phyloP scores from a whole-genome alignment of 2,113 vertebrate genomes.

The Nothoprocta pentlandii region DNA sequence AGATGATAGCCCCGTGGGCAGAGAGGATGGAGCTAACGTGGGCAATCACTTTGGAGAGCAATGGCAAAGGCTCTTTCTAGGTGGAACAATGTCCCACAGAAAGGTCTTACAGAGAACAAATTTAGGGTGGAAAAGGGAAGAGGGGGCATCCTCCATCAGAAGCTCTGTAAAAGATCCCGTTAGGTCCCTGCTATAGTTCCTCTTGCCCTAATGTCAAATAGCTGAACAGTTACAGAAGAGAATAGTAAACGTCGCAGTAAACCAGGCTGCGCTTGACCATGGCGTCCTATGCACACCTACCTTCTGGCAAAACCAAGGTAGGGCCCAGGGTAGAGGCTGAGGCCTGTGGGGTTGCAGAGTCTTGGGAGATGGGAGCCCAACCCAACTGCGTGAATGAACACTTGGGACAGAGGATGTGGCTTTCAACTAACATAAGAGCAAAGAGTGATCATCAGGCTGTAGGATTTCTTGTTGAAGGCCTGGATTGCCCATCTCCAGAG shows the following conservation, averaged over 20 bases:
- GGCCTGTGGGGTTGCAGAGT: neutral
- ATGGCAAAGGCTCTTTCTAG: neutral
- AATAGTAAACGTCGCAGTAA: neutral
- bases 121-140: neutral
- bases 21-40: neutral
- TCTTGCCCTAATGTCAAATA: neutral
- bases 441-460: neutral
- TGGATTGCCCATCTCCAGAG: neutral
- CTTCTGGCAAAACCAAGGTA: neutral
- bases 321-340: neutral
- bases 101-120: neutral
- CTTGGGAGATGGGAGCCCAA: neutral
- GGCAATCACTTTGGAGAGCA: rapidly evolving
- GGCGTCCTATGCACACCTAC: neutral
- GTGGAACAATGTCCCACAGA: neutral
- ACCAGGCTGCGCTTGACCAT: rapidly evolving
- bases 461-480: neutral
- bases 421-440: neutral
- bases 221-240: neutral
- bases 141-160: neutral
- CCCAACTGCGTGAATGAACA: neutral
- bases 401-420: neutral
- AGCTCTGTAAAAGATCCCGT: neutral
- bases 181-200: neutral
- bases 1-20: no score